These are phyloP conservation scores for Sphaerodactylus townsendi DNA, from an alignment of 2,113 vertebrate species.

Conservation along the genomic window DNA sequence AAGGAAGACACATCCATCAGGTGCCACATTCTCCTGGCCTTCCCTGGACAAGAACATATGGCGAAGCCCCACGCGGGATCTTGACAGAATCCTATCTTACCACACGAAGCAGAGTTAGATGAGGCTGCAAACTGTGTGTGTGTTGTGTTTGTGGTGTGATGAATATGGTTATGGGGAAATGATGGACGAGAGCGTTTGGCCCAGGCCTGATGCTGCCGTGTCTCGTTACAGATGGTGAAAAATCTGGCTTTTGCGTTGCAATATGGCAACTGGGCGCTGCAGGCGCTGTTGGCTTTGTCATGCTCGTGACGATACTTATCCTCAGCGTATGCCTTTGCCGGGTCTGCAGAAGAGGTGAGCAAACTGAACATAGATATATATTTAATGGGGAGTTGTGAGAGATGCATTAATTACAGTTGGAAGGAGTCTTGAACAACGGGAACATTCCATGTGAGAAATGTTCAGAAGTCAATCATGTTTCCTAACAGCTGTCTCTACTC, in stretches of 20 bases:
- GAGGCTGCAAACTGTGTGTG: neutral
- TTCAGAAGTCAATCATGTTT: neutral
- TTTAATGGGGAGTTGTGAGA: neutral
- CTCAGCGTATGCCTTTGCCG: conserved; percentile 14
- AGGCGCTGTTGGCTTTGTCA: neutral
- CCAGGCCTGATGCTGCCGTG: neutral
- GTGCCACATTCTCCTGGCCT: no score
- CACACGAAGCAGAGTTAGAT: neutral
- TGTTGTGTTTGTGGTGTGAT: neutral
- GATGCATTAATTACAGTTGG: neutral
- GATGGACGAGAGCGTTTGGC: neutral
- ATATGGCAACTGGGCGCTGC: fast-evolving
- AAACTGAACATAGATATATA: neutral
- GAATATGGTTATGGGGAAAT: no score
- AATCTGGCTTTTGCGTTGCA: fast-evolving
- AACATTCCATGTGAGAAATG: neutral
- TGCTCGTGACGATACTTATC: neutral
- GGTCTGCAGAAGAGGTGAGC: neutral
- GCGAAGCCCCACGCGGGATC: no score
- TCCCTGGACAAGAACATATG: no score
- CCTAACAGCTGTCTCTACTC: no score
- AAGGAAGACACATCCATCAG: no score
- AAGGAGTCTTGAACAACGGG: neutral
- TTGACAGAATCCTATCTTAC: no score
- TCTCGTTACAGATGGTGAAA: neutral